Evolutionary conservation across 2,888 invertebrate species (phyloP).

Genomic region (Pocota personata): DNA sequence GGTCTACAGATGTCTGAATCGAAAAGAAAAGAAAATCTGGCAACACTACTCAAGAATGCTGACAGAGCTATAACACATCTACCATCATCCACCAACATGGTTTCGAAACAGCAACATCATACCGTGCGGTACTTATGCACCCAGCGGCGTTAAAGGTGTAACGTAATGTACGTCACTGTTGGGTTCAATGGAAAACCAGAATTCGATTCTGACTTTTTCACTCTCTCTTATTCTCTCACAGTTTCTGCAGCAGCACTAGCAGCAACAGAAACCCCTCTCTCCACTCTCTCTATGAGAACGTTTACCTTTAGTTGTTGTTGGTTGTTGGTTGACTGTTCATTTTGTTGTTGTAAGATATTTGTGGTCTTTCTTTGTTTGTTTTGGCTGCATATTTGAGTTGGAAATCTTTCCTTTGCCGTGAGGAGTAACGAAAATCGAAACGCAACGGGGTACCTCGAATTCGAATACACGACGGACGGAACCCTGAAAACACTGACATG

Average conservation of each 20-base stretch:
- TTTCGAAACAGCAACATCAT: slow-evolving; percentile 26
- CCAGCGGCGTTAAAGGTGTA: slow-evolving; percentile 62
- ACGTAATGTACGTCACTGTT: slow-evolving; percentile 54
- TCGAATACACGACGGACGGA: not conserved
- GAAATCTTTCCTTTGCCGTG: slow-evolving; percentile 52
- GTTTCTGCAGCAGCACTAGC: not conserved
- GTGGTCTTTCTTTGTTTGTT: slow-evolving; percentile 67
- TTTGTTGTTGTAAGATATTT: slow-evolving; percentile 61
- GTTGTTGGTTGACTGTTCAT: not conserved
- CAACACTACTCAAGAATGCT: slow-evolving; percentile 15
- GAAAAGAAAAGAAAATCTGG: not conserved
- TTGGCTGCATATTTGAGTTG: slow-evolving; percentile 67
- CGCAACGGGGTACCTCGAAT: slow-evolving; percentile 54
- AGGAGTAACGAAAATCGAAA: slow-evolving; percentile 39
- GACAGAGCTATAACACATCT: not conserved
- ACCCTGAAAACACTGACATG: slow-evolving; percentile 45
- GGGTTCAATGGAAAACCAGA: slow-evolving; percentile 24
- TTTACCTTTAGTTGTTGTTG: slow-evolving; percentile 13
- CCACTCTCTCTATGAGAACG: not conserved
- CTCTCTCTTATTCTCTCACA: not conserved
- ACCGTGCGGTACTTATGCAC: slow-evolving; percentile 53
- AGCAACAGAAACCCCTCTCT: not conserved
- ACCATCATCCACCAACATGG: slow-evolving; percentile 37
- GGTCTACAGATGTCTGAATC: too few species aligned
- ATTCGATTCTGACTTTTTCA: not conserved